Percentiles rank a stretch among this genome's conserved stretches.
Evolutionary conservation across 1,140 invertebrate species (phyloP).

Genomic region (Lysiphlebus fabarum): DNA sequence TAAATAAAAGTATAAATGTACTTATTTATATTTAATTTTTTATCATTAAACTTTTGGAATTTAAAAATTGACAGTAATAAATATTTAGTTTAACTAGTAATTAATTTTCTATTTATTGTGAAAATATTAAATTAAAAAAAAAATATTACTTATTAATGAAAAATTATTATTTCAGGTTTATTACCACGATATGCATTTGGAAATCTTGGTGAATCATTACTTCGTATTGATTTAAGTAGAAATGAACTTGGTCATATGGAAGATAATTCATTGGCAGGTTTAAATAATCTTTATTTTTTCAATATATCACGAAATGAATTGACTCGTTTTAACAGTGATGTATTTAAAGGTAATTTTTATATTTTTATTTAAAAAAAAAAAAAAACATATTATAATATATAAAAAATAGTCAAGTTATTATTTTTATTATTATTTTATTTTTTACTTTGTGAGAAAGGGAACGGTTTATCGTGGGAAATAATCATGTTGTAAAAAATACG

Average conservation of each 20-base stretch:
- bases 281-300: constrained; percentile 66
- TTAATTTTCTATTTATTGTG: constrained; percentile 2
- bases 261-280: constrained; percentile 66
- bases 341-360: constrained; percentile 64
- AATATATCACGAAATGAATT: constrained; percentile 74
- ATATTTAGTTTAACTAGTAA: not conserved
- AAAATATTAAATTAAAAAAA: constrained; percentile 5
- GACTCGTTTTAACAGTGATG: constrained; percentile 74
- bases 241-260: constrained; percentile 75
- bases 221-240: constrained; percentile 71
- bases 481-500: not conserved
- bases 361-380: too few relatives aligned
- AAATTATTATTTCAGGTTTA: constrained; percentile 56
- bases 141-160: too few relatives aligned
- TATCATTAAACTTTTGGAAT: too few relatives aligned
- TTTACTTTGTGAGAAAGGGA: constrained; percentile 15
- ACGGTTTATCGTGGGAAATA: constrained; percentile 22
- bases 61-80: too few relatives aligned
- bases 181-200: constrained; percentile 66
- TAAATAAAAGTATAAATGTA: too few relatives aligned
- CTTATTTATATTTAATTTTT: too few relatives aligned
- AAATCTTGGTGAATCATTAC: constrained; percentile 59
- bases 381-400: too few relatives aligned
- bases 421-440: not conserved
- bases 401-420: too few relatives aligned